Evolutionary conservation across 2,113 vertebrate genomes (phyloP).

Genomic region (Channa maculata): DNA sequence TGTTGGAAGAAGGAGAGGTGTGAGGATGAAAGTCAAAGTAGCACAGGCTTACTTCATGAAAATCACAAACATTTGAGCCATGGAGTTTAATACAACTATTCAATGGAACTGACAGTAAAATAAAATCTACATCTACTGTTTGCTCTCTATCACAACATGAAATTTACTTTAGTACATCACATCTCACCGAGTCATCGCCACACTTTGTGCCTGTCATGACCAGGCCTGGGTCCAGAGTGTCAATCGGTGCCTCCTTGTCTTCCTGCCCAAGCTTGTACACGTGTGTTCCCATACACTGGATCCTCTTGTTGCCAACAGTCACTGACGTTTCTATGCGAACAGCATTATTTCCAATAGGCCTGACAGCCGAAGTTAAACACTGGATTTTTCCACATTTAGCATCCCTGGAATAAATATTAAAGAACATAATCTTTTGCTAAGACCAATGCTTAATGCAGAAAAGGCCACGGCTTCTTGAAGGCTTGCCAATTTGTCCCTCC

Average conservation of each 20-base stretch:
- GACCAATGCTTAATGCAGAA: background rate
- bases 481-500: background rate
- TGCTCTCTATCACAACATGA: background rate
- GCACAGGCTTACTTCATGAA: background rate
- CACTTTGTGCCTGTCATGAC: constrained; percentile 97
- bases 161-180: background rate
- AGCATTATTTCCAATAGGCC: constrained; percentile 89
- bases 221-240: constrained; percentile 95
- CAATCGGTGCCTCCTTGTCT: constrained; percentile 85
- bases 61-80: background rate
- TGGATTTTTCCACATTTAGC: constrained; percentile 97
- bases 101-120: no score
- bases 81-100: background rate
- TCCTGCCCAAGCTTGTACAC: constrained; percentile 84
- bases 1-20: constrained; percentile 63
- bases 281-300: constrained; percentile 91
- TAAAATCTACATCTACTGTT: background rate
- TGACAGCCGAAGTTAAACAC: constrained; percentile 87
- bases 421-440: background rate
- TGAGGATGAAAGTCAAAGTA: background rate
- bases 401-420: constrained; percentile 80
- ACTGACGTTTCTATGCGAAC: constrained; percentile 93
- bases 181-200: constrained; percentile 88
- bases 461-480: background rate
- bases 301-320: constrained; percentile 58